A percentile compares a stretch with the other conserved stretches of the same genome.
phyloP scores from a whole-genome alignment of 1,140 invertebrate genomes.

The Heliconius hermathena region DNA sequence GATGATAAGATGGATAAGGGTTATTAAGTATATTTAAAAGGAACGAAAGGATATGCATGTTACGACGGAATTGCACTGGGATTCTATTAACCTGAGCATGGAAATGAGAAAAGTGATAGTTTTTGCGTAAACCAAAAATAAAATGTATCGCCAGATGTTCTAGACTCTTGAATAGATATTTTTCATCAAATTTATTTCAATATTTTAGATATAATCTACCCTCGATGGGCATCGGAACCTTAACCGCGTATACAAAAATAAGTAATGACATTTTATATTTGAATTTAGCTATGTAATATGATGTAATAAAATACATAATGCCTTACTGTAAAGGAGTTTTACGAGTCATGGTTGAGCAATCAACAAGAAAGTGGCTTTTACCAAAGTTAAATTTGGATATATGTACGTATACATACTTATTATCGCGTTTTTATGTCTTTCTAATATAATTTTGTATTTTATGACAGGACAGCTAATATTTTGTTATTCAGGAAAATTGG shows the following conservation, averaged over 20 bases:
- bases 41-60: no score
- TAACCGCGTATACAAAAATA: neutral
- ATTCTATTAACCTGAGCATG: no score
- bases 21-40: no score
- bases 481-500: neutral
- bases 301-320: conserved; percentile 13
- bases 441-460: conserved; percentile 8
- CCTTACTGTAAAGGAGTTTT: conserved; percentile 13
- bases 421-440: neutral
- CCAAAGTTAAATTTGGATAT: conserved; percentile 19
- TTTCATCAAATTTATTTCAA: neutral
- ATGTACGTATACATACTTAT: neutral
- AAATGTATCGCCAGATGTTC: no score
- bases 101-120: no score
- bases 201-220: neutral
- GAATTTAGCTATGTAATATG: neutral
- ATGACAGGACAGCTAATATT: neutral
- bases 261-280: neutral
- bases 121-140: no score
- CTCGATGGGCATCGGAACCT: neutral
- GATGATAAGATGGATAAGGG: no score
- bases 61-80: no score
- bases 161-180: neutral
- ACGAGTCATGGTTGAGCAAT: conserved; percentile 9
- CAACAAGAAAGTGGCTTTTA: conserved; percentile 22